phyloP scores from a whole-genome alignment of 2,888 invertebrate species.

The Spodoptera littoralis region DNA sequence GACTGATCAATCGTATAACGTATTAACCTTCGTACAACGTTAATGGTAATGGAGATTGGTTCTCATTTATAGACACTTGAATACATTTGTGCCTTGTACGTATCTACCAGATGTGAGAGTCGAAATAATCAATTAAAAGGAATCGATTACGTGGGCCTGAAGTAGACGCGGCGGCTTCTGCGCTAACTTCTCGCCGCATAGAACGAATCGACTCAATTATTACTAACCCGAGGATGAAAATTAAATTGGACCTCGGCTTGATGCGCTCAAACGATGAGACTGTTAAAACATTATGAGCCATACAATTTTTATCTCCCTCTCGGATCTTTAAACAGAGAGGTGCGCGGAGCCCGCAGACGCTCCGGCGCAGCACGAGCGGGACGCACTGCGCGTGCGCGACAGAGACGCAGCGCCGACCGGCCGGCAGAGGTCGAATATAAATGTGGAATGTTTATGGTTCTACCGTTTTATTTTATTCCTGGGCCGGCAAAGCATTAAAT shows the following conservation, averaged over 20 bases:
- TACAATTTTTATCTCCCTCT: constrained; percentile 85
- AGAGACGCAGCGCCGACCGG: constrained; percentile 71
- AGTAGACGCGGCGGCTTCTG: constrained; percentile 70
- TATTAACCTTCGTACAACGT: constrained; percentile 39
- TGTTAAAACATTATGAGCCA: constrained; percentile 88
- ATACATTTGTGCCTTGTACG: constrained; percentile 16
- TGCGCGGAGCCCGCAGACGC: constrained; percentile 81
- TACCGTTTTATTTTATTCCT: constrained; percentile 88
- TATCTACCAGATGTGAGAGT: constrained; percentile 65
- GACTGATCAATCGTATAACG: constrained; percentile 25
- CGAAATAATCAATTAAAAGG: constrained; percentile 79
- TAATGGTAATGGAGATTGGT: constrained; percentile 49
- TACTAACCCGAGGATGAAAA: constrained; percentile 80
- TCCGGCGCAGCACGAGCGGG: constrained; percentile 81
- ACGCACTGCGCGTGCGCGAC: constrained; percentile 63
- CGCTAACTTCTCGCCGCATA: constrained; percentile 71
- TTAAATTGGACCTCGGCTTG: constrained; percentile 74
- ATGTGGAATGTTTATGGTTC: constrained; percentile 89
- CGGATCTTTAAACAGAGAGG: constrained; percentile 79
- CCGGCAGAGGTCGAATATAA: constrained; percentile 88
- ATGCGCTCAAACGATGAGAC: constrained; percentile 70
- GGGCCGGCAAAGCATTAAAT: constrained; percentile 86
- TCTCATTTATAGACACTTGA: constrained; percentile 56
- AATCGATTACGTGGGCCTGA: constrained; percentile 75
- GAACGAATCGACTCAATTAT: constrained; percentile 87